phyloP scores from a whole-genome alignment of 1,140 invertebrate species.

The Heliconius nattereri region DNA sequence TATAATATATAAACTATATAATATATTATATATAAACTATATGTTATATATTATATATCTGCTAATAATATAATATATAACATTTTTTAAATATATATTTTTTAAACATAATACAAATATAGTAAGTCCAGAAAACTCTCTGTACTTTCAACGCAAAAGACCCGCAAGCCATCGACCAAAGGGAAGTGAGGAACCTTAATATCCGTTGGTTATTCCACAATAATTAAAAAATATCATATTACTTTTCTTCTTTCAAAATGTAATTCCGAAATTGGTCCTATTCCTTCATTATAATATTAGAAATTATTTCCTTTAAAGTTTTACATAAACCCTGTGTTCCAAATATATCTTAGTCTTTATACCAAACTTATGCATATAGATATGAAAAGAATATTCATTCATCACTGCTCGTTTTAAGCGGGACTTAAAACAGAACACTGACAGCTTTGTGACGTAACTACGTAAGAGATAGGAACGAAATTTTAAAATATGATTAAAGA shows the following conservation, averaged over 20 bases:
- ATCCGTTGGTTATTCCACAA: background rate
- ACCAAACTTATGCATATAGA: background rate
- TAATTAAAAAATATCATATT: background rate
- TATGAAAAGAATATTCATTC: conserved; percentile 5
- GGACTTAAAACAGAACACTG: background rate
- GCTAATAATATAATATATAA: too few relatives aligned
- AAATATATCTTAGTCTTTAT: background rate
- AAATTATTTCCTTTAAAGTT: too few relatives aligned
- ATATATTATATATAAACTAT: too few relatives aligned
- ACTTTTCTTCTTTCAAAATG: background rate
- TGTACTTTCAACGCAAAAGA: too few relatives aligned
- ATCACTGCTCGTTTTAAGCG: conserved; percentile 17
- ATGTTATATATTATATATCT: too few relatives aligned
- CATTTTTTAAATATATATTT: background rate
- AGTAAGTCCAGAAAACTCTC: too few relatives aligned
- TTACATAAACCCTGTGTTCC: background rate
- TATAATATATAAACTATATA: too few relatives aligned
- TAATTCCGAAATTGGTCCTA: background rate
- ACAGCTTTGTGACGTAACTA: conserved; percentile 15
- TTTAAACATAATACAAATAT: background rate
- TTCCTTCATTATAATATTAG: background rate
- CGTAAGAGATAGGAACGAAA: background rate
- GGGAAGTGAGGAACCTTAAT: background rate
- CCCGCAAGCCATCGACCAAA: too few relatives aligned
- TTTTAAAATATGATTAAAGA: conserved; percentile 17